Evolutionary conservation across 1,140 invertebrate genomes (phyloP), one percentile per base, ranked within the genome.

Genomic region (Probaryconus sp.): DNA sequence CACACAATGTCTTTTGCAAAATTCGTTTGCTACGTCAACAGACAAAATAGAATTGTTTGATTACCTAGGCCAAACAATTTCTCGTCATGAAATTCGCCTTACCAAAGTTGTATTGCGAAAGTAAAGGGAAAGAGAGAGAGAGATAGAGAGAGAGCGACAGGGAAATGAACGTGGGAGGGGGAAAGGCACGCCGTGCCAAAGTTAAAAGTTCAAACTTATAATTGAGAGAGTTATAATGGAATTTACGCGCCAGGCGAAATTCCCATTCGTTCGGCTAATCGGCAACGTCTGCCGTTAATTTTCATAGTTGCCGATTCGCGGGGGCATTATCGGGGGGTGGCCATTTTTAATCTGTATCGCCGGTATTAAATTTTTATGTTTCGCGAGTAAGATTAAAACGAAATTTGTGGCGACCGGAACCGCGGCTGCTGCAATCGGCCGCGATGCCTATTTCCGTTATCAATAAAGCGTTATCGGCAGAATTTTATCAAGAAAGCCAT

Each of bases 401-500:
- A 11, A 51, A 53, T 45, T 53, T 17, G 48, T 48, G 33, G 42
- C 7, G 17, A 18, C 9, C 20, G 37, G 48, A 40, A 58, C 35
- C 30, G n/a, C 13, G n/a, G 45, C 64, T 58, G 35, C 58, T 43
- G 17, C 20, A 42, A 42, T 6, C 20, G 26, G 14, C 21, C 21
- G 43, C 64, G 21, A 38, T 38, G 50, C 7, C 20, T 45, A 60
- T 51, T 60, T 53, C 45, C 43, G 45, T 60, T 69, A 69, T 69
- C 65, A 69, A 28, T 24, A 28, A 31, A 30, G 40, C 26, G 17
- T 47, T 69, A 61, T 69, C 65, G 35, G 33, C 14, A 35, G 16
- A 63, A 56, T 71, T 71, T 71, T 58, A 71, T 71, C 68, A 51
- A 50, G 38, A 55, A 63, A 55, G 24, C 43, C 35, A 56, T 70